Percentiles rank a stretch among this genome's conserved stretches.
Evolutionary conservation across 2,113 vertebrate genomes (phyloP).

Genomic region (Physeter macrocephalus): DNA sequence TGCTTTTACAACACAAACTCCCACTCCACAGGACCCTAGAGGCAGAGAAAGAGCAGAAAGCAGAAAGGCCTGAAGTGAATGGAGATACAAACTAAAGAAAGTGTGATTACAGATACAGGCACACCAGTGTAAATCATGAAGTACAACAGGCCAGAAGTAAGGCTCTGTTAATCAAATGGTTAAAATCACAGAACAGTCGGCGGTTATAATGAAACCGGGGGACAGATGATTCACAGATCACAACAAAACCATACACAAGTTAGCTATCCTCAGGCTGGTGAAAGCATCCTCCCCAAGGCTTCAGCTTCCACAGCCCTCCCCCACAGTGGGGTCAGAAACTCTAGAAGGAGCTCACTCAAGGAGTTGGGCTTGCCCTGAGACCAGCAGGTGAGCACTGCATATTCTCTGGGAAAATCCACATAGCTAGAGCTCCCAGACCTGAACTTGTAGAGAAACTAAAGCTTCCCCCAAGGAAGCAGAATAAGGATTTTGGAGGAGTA

Average conservation of each 20-base stretch:
- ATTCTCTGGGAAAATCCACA: background rate
- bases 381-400: background rate
- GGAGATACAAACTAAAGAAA: background rate
- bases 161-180: background rate
- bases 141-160: background rate
- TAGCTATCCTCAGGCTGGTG: background rate
- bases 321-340: background rate
- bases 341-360: background rate
- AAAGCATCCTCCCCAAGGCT: background rate
- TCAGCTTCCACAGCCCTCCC: background rate
- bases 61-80: background rate
- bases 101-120: background rate
- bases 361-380: background rate
- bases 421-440: background rate
- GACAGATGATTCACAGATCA: background rate
- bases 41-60: background rate
- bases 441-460: background rate
- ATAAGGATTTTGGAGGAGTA: background rate
- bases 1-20: background rate
- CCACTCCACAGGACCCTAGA: background rate
- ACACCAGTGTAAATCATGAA: background rate
- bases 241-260: background rate
- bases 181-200: background rate
- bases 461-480: background rate
- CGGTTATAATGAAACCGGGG: background rate